A percentile compares a stretch with the other conserved stretches of the same genome.
Conservation (phyloP, 1,140 invertebrate species). For the Anastrepha ludens region DNA sequence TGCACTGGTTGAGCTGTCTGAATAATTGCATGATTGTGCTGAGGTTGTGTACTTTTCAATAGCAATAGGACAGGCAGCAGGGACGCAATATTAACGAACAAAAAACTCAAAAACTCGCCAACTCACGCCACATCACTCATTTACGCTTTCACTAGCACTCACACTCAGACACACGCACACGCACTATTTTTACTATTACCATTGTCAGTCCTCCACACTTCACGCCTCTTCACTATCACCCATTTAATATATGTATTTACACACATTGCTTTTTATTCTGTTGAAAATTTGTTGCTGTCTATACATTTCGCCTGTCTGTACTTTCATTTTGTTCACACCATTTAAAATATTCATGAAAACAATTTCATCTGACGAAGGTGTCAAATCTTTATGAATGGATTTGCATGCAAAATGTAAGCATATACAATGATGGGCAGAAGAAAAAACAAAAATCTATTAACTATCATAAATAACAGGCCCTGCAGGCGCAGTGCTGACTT, state of each 20-base stretch:
- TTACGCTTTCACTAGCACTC: too few relatives aligned
- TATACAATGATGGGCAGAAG: not conserved
- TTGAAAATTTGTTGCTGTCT: constrained; percentile 7
- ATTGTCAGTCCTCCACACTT: not conserved
- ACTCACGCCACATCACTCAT: too few relatives aligned
- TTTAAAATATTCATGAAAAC: constrained; percentile 52
- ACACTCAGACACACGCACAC: not conserved
- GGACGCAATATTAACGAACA: not conserved
- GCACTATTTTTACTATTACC: not conserved
- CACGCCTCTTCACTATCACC: not conserved
- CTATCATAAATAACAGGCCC: not conserved
- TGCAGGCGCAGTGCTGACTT: not conserved
- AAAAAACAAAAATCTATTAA: not conserved
- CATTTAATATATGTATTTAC: not conserved
- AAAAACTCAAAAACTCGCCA: too few relatives aligned
- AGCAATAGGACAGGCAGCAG: not conserved
- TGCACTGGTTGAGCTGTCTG: not conserved
- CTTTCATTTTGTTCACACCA: constrained; percentile 34
- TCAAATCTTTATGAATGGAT: constrained; percentile 50
- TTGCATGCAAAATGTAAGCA: not conserved
- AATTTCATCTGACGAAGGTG: constrained; percentile 31
- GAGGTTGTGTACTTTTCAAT: not conserved
- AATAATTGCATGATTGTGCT: not conserved
- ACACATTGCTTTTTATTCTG: not conserved
- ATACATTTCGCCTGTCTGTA: not conserved